phyloP scores from a whole-genome alignment of 1,140 invertebrate genomes.

The Pseudoatta argentina region DNA sequence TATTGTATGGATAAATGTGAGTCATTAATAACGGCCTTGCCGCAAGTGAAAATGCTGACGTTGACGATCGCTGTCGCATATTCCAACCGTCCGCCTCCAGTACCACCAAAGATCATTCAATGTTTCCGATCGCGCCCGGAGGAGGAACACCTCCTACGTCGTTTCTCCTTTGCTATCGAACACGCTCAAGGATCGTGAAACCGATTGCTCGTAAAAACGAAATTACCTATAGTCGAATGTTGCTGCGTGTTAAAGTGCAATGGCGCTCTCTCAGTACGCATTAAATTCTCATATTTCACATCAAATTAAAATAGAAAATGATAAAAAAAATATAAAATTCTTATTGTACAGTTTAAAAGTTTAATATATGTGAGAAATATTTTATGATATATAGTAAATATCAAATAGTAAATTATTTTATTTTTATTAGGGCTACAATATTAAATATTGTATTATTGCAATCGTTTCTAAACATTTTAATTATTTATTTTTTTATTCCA shows the following conservation, averaged over 20 bases:
- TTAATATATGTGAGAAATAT: not conserved
- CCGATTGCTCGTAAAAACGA: slow-evolving; percentile 61
- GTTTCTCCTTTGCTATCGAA: slow-evolving; percentile 53
- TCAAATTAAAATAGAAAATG: not conserved
- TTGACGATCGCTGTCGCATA: slow-evolving; percentile 45
- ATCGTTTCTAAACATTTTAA: not conserved
- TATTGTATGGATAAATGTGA: slow-evolving; percentile 13
- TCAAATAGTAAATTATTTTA: not conserved
- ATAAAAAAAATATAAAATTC: not conserved
- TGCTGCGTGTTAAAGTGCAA: slow-evolving; percentile 41
- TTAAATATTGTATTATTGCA: not conserved
- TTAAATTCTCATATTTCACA: not conserved
- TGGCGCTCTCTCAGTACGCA: slow-evolving; percentile 10
- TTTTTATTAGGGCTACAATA: not conserved
- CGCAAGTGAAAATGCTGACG: slow-evolving; percentile 75
- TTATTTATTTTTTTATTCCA: not conserved
- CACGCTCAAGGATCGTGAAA: slow-evolving; percentile 62
- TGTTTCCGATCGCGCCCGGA: slow-evolving; percentile 47
- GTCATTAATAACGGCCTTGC: slow-evolving; percentile 74
- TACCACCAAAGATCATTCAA: slow-evolving; percentile 47
- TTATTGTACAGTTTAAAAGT: not conserved
- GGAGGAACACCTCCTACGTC: slow-evolving; percentile 42
- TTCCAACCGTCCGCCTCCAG: slow-evolving; percentile 21
- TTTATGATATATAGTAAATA: not conserved
- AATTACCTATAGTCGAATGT: slow-evolving; percentile 41